A percentile compares a stretch with the other conserved stretches of the same genome.
phyloP scores from a whole-genome alignment of 2,113 vertebrate species.

The Sphaerodactylus townsendi region DNA sequence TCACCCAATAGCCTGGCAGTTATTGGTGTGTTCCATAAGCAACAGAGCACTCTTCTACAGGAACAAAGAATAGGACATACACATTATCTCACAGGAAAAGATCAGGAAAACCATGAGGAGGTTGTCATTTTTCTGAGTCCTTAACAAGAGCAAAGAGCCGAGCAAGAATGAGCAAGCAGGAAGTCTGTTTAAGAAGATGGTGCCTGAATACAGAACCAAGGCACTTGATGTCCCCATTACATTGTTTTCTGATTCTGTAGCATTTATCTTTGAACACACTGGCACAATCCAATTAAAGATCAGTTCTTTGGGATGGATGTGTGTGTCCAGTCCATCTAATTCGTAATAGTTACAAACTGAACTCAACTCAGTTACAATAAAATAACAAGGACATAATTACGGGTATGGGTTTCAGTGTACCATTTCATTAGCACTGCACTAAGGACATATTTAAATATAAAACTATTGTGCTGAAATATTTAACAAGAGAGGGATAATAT shows the following conservation, averaged over 20 bases:
- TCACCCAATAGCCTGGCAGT: no score
- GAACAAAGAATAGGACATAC: neutral
- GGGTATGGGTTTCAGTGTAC: neutral
- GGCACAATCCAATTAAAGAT: neutral
- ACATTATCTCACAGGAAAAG: neutral
- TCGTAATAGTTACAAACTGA: neutral
- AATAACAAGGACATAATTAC: constrained; percentile 4
- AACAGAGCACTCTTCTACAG: no score
- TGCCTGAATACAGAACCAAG: neutral
- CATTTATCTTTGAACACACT: constrained; percentile 18
- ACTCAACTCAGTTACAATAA: neutral
- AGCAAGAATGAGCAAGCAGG: neutral
- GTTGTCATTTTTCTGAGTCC: constrained; percentile 6
- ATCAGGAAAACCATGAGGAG: neutral
- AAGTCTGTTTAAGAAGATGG: neutral
- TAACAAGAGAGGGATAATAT: neutral
- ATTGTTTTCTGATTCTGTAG: neutral
- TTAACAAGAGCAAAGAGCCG: neutral
- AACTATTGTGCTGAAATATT: constrained; percentile 17
- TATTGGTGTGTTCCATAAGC: no score
- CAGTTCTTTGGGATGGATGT: neutral
- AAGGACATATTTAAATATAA: neutral
- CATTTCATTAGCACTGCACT: neutral
- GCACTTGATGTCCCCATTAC: neutral
- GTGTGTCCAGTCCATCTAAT: neutral